phyloP scores from a whole-genome alignment of 2,113 vertebrate species.

The Gambusia holbrooki region DNA sequence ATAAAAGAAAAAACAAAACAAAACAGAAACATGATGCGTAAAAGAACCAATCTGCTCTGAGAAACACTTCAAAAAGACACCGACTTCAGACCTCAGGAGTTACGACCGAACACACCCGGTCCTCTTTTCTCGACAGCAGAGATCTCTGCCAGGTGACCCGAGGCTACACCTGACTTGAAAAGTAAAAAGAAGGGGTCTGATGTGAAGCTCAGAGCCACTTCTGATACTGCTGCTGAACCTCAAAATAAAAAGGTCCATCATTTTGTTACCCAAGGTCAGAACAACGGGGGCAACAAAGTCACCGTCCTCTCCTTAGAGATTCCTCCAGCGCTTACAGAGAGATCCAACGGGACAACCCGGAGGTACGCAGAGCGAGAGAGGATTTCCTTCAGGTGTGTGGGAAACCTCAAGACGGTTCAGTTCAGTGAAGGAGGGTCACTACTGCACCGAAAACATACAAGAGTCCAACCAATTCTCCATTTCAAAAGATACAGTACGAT shows the following conservation, averaged over 20 bases:
- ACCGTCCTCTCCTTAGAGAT: not conserved
- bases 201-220: constrained; percentile 41
- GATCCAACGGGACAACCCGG: constrained; percentile 7
- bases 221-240: constrained; percentile 33
- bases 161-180: constrained; percentile 16
- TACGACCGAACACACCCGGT: constrained; percentile 21
- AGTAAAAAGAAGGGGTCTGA: constrained; percentile 17
- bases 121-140: constrained; percentile 30
- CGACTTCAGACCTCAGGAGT: constrained; percentile 23
- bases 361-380: not conserved
- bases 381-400: constrained; percentile 12
- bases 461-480: not conserved
- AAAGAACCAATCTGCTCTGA: constrained; percentile 14
- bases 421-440: not conserved
- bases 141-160: constrained; percentile 38
- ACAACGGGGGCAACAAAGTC: constrained; percentile 25
- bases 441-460: not conserved
- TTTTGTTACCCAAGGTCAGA: constrained; percentile 40
- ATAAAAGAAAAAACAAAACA: not conserved
- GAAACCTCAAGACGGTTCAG: not conserved
- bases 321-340: not conserved
- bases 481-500: not conserved
- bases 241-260: constrained; percentile 53
- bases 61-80: constrained; percentile 19
- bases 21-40: not conserved